Conservation (phyloP, 2,797 vertebrate genomes). For the Craterocephalus amniculus region DNA sequence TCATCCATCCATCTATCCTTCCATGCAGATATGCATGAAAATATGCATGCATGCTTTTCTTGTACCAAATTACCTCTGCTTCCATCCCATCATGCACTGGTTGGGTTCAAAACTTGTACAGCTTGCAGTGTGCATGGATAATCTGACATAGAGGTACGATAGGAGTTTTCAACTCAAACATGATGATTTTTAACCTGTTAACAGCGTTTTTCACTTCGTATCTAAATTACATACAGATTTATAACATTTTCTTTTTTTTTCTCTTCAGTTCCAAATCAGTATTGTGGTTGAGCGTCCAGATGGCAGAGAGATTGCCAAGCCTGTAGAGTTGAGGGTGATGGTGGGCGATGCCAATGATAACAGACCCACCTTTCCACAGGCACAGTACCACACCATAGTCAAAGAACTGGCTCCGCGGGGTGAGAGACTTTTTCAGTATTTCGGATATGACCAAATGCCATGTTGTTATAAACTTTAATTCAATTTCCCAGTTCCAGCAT, state of each 20-base stretch:
- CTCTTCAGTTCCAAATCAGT: conserved; percentile 81
- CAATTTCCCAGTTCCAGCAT: neutral
- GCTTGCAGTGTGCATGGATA: neutral
- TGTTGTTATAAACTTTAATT: neutral
- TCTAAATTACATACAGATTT: neutral
- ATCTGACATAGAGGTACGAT: neutral
- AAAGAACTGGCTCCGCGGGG: conserved; percentile 79
- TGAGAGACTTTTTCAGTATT: conserved; percentile 37
- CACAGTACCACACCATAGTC: conserved; percentile 81
- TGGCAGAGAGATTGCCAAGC: conserved; percentile 83
- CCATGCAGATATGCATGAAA: too few relatives aligned
- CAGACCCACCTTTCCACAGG: conserved; percentile 78
- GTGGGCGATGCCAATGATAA: conserved; percentile 88
- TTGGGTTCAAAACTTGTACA: neutral
- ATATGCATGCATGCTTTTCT: neutral
- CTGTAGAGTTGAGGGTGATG: conserved; percentile 82
- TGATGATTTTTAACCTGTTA: neutral
- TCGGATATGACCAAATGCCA: neutral
- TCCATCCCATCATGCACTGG: neutral
- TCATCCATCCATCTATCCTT: too few relatives aligned
- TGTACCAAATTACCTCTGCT: neutral
- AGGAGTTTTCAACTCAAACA: neutral
- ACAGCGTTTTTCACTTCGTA: neutral
- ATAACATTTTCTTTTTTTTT: conserved; percentile 12
- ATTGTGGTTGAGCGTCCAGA: conserved; percentile 82